Base-by-base conservation (phyloP, 1,140 invertebrate genomes). In the Charaxes varanes region DNA sequence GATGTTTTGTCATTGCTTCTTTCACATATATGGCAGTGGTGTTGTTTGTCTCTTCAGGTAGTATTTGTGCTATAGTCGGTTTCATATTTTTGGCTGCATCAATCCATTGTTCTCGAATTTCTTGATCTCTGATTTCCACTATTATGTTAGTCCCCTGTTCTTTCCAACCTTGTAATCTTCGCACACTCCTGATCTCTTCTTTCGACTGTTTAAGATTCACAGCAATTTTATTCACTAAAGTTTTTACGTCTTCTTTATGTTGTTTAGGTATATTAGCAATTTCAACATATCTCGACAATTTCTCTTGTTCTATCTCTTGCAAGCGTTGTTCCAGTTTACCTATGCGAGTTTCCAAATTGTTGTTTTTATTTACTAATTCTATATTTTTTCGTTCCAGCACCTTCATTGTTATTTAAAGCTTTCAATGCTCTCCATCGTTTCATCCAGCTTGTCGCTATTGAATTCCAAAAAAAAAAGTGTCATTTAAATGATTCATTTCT, bases 101-200 rank as follows among this genome's bases (percentile, higher is more conserved):
- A 31, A 44, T 11, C 27, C 33, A 31, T 21, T 44, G 15, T 17
- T 44, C 26, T 31, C 23, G 41, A 14, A 27, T 44, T 16, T 5
- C 7, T 30, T 44, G 33, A 17, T 36, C 17, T 23, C 24, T 19
- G 7, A 34, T 22, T 8, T 28, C 17, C 3, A 34, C 41, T 30
- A 26, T 27, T 12, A 43, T 26, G n/a, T 34, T 30, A n/a, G n/a
- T n/a, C 4, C 11, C 5, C 3, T 30, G 17, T n/a, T 41, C 23
- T 15, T 19, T 14, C 6, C 7, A 12, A 27, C 5, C 23, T 2
- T 21, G 15, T 2, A 22, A 6, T 19, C 22, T 22, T 21, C 10
- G 15, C 6, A 17, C 27, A 1, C 17, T 11, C 18, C 24, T 28
- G 5, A 44, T 30, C 10, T n/a, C 10, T 16, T 35, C 32, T 28